A percentile compares a stretch with the other conserved stretches of the same genome.
phyloP scores from a whole-genome alignment of 1,140 invertebrate species.

The Microplitis mediator region DNA sequence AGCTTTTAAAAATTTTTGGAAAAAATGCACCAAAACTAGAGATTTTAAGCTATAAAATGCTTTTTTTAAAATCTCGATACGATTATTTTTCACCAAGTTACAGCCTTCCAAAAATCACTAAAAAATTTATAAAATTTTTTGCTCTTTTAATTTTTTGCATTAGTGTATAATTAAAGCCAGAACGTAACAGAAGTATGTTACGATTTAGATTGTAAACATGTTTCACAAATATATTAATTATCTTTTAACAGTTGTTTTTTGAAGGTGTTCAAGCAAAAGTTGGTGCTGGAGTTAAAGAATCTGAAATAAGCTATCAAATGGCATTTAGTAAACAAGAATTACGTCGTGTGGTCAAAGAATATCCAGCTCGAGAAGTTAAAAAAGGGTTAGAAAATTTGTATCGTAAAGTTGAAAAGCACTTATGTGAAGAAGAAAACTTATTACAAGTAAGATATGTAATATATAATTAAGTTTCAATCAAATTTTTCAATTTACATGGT shows the following conservation, averaged over 20 bases:
- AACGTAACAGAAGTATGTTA: too few species aligned
- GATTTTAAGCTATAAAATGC: too few species aligned
- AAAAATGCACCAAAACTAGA: too few species aligned
- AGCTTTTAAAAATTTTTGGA: too few species aligned
- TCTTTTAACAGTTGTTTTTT: slow-evolving; percentile 82
- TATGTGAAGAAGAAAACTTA: slow-evolving; percentile 93
- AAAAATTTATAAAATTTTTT: too few species aligned
- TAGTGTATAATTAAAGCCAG: not conserved
- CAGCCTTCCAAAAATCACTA: too few species aligned
- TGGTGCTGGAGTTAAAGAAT: slow-evolving; percentile 91
- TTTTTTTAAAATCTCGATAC: too few species aligned
- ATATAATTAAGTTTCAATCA: slow-evolving; percentile 20
- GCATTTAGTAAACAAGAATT: slow-evolving; percentile 97
- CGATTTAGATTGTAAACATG: too few species aligned
- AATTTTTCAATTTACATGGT: slow-evolving; percentile 13
- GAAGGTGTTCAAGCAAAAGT: slow-evolving; percentile 92
- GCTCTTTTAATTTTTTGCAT: too few species aligned
- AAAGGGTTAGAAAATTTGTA: slow-evolving; percentile 94
- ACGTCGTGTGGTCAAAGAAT: slow-evolving; percentile 92
- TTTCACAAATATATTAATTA: slow-evolving; percentile 16
- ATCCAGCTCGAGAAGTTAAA: slow-evolving; percentile 95
- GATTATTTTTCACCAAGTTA: too few species aligned
- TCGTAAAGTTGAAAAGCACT: slow-evolving; percentile 96
- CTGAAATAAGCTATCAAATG: slow-evolving; percentile 97
- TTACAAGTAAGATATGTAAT: slow-evolving; percentile 72